Evolutionary conservation across 2,888 invertebrate genomes (phyloP).

Genomic region (Lycocerus yunnanus): DNA sequence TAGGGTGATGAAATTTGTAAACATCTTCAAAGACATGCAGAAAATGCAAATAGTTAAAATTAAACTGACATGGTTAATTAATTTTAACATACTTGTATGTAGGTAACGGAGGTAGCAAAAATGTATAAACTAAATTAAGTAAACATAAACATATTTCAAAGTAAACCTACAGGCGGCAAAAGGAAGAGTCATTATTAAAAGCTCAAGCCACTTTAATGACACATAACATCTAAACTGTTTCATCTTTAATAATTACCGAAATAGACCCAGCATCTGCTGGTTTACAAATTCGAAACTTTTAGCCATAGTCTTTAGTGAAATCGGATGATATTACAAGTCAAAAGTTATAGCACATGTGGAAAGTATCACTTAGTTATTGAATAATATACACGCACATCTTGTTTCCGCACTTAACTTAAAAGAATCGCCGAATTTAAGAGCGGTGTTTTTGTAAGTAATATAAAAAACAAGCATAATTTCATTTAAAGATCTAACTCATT

Average conservation of each 20-base stretch:
- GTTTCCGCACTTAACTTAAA: neutral
- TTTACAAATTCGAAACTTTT: constrained; percentile 24
- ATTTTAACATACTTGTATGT: constrained; percentile 6
- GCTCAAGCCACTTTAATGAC: constrained; percentile 17
- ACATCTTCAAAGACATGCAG: neutral
- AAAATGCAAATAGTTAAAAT: neutral
- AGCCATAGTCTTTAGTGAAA: constrained; percentile 24
- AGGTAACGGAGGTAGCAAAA: neutral
- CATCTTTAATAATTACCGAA: constrained; percentile 22
- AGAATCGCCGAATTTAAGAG: neutral
- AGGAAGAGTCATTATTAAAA: constrained; percentile 20
- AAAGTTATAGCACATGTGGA: neutral
- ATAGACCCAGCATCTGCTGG: constrained; percentile 23
- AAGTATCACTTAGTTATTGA: neutral
- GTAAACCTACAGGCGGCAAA: constrained; percentile 8
- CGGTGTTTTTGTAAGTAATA: neutral
- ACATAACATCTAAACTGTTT: constrained; percentile 23
- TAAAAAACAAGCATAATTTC: neutral
- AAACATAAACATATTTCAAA: constrained; percentile 15
- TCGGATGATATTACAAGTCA: constrained; percentile 26
- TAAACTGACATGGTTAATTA: constrained; percentile 6
- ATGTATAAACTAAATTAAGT: constrained; percentile 12
- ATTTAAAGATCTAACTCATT: neutral
- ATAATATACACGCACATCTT: neutral
- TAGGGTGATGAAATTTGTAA: neutral